phyloP scores from a whole-genome alignment of 30 jellyfish, hydroid and myxozoan species.

The Sanderia malayensis region DNA sequence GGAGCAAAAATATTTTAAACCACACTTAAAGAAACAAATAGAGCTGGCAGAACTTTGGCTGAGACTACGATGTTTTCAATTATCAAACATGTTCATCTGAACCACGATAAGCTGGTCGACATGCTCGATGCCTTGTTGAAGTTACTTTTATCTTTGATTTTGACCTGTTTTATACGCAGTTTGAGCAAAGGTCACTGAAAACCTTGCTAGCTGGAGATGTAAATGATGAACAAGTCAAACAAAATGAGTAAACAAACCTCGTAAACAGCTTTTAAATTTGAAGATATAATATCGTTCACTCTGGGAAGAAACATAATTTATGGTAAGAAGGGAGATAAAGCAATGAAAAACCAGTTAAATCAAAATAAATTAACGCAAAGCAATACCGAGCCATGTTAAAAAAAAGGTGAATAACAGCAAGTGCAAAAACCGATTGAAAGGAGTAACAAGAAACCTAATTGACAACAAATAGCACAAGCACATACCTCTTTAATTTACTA shows the following conservation, averaged over 20 bases:
- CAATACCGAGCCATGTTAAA: not conserved
- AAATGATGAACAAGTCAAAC: not conserved
- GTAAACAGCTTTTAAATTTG: slow-evolving; percentile 8
- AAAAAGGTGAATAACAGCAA: not conserved
- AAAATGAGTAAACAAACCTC: not conserved
- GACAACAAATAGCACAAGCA: not conserved
- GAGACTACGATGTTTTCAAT: too few relatives aligned
- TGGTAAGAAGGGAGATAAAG: not conserved
- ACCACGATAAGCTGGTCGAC: not conserved
- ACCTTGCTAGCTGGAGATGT: too few relatives aligned
- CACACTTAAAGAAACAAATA: too few relatives aligned
- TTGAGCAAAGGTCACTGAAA: too few relatives aligned
- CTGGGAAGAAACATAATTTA: not conserved
- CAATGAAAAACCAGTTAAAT: not conserved
- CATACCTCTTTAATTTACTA: not conserved
- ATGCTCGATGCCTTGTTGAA: not conserved
- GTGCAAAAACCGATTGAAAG: not conserved
- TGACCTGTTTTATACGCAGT: too few relatives aligned
- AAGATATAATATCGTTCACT: slow-evolving; percentile 3
- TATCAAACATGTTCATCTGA: too few relatives aligned
- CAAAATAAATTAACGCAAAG: not conserved
- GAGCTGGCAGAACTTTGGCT: too few relatives aligned
- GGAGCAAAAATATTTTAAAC: not conserved
- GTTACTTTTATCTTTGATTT: too few relatives aligned
- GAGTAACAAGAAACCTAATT: not conserved